phyloP scores from a whole-genome alignment of 2,888 invertebrate species.

The Caenorhabditis macrosperma region DNA sequence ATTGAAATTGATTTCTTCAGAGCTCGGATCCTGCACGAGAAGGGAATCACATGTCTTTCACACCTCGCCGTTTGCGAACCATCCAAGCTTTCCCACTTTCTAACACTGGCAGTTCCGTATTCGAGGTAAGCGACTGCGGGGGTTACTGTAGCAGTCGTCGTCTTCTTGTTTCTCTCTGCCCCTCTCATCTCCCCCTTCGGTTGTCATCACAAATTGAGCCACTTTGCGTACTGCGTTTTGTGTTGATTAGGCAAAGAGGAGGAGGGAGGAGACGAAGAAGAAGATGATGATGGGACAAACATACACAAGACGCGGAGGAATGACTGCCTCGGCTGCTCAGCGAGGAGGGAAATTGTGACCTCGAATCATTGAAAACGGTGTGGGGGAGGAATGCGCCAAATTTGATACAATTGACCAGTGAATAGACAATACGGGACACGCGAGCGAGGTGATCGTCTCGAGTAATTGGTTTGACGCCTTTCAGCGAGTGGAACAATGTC shows the following conservation, averaged over 20 bases:
- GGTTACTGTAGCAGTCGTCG: conserved; percentile 36
- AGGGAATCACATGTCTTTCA: conserved; percentile 64
- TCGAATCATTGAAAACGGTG: conserved; percentile 10
- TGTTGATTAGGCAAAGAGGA: conserved; percentile 53
- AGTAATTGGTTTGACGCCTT: conserved; percentile 41
- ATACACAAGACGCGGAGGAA: conserved; percentile 21
- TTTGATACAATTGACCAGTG: conserved; percentile 39
- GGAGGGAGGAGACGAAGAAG: conserved; percentile 20
- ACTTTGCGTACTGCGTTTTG: conserved; percentile 49
- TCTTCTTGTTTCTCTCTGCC: not conserved
- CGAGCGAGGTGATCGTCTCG: not conserved
- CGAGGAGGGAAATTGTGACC: conserved; percentile 31
- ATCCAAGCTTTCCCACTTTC: conserved; percentile 57
- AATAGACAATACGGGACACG: conserved; percentile 42
- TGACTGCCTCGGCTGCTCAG: not conserved
- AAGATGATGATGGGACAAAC: conserved; percentile 36
- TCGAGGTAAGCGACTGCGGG: conserved; percentile 52
- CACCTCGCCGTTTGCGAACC: conserved; percentile 55
- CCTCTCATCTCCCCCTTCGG: not conserved
- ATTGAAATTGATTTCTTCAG: conserved; percentile 31
- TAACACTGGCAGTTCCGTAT: conserved; percentile 66
- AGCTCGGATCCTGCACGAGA: conserved; percentile 69
- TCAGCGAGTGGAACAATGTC: not conserved
- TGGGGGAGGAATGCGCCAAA: conserved; percentile 40
- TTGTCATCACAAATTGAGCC: conserved; percentile 45